These are phyloP conservation scores for Procambarus virginalis DNA, from an alignment of 1,140 invertebrate genomes.

Conservation along the genomic window DNA sequence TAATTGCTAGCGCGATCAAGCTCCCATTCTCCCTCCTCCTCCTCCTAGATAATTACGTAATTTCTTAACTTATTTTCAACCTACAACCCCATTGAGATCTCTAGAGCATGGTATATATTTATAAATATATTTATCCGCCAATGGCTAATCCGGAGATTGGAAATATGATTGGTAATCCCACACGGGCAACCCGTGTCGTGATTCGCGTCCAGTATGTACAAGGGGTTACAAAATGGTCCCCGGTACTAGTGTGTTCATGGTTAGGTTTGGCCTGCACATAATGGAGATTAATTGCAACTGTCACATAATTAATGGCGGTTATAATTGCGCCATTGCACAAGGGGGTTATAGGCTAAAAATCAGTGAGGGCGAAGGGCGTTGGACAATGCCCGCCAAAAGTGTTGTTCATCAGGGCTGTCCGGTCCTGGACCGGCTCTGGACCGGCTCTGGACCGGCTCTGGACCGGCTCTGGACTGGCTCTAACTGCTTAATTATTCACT, in stretches of 20 bases:
- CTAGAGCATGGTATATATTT: too few species aligned
- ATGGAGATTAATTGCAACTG: conserved; percentile 3
- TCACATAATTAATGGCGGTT: neutral
- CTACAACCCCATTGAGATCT: too few species aligned
- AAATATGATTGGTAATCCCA: neutral
- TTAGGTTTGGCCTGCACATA: neutral
- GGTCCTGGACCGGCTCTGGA: too few species aligned
- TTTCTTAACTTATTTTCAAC: too few species aligned
- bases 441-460: too few species aligned
- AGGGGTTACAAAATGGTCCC: neutral
- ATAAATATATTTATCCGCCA: too few species aligned
- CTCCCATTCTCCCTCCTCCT: too few species aligned
- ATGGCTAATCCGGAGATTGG: too few species aligned
- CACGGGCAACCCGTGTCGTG: neutral
- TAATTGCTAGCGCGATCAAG: neutral
- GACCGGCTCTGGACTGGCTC: neutral
- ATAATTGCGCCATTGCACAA: neutral
- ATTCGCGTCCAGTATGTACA: too few species aligned
- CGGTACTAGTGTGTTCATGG: neutral
- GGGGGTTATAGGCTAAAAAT: neutral
- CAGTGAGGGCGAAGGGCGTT: neutral
- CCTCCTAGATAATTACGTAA: too few species aligned
- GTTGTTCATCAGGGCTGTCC: neutral
- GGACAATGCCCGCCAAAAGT: neutral
- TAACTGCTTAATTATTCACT: neutral